Conservation (phyloP, 2,113 vertebrate genomes). For the Actenoides lindsayi region DNA sequence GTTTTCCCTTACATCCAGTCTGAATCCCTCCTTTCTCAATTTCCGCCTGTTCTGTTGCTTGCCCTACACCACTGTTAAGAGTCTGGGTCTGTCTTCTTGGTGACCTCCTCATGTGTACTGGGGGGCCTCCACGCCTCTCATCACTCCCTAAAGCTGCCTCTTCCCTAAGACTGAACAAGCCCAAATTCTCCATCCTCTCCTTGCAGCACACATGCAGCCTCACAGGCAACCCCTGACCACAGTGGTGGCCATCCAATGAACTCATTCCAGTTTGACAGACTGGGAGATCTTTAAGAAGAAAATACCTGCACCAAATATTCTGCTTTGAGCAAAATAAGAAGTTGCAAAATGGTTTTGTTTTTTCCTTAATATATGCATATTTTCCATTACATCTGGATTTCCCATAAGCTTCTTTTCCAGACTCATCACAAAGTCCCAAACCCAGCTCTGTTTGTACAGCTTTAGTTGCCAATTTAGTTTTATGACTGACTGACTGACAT, state of each 20-base stretch:
- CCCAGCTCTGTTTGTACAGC: neutral
- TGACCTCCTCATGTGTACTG: neutral
- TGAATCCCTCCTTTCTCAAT: neutral
- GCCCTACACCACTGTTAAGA: neutral
- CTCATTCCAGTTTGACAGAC: neutral
- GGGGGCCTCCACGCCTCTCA: neutral
- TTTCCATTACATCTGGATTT: neutral
- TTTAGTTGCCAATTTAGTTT: slow-evolving; percentile 16
- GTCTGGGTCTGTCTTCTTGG: neutral
- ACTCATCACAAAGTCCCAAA: neutral
- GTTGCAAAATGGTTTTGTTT: neutral
- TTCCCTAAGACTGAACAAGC: neutral
- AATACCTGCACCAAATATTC: neutral
- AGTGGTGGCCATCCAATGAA: fast-evolving
- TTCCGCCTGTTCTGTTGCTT: neutral
- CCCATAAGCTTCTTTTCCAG: slow-evolving; percentile 15
- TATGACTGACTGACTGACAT: neutral
- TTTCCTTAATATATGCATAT: neutral
- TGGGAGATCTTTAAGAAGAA: neutral
- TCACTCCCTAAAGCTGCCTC: neutral
- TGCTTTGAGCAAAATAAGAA: neutral
- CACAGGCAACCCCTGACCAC: neutral
- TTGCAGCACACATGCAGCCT: neutral
- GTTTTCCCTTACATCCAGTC: neutral
- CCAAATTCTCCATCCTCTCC: neutral